phyloP scores from a whole-genome alignment of 2,113 vertebrate species.

The Romanogobio albipinnatus region DNA sequence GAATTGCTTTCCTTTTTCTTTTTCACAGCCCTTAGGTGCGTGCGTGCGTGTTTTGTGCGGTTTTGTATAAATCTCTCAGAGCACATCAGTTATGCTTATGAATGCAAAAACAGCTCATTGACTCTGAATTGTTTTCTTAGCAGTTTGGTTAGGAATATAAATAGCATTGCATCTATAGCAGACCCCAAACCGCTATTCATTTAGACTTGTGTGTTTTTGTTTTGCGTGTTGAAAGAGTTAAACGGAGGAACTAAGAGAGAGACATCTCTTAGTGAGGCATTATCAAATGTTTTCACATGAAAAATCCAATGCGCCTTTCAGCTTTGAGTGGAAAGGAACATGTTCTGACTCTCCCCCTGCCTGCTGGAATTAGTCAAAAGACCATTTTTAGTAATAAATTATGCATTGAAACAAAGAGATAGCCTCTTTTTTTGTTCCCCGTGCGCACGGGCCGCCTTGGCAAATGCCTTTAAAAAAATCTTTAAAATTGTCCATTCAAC shows the following conservation, averaged over 20 bases:
- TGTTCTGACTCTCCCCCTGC: constrained; percentile 86
- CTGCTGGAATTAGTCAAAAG: constrained; percentile 89
- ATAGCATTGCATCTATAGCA: constrained; percentile 74
- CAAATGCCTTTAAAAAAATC: constrained; percentile 97
- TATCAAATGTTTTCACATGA: constrained; percentile 79
- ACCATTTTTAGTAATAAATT: constrained; percentile 98
- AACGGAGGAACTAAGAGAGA: constrained; percentile 58
- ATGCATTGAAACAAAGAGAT: constrained; percentile 99
- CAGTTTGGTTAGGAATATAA: constrained; percentile 78
- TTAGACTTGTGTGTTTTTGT: constrained; percentile 57
- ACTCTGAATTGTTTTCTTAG: constrained; percentile 81
- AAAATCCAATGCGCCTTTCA: constrained; percentile 79
- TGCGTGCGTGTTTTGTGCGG: constrained; percentile 24
- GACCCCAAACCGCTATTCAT: constrained; percentile 69
- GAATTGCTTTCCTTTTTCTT: constrained; percentile 29
- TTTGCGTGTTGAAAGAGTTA: constrained; percentile 38
- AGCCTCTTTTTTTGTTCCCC: constrained; percentile 84
- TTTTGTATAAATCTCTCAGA: constrained; percentile 79
- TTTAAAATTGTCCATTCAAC: constrained; percentile 99
- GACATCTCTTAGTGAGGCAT: constrained; percentile 71
- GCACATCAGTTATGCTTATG: constrained; percentile 80
- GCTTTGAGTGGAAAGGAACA: constrained; percentile 77
- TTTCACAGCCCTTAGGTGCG: constrained; percentile 5
- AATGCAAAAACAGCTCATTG: constrained; percentile 80
- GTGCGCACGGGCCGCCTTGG: constrained; percentile 88